Percentiles rank a stretch among this genome's conserved stretches.
phyloP scores from a whole-genome alignment of 2,888 invertebrate species.

The Philopedon plagiatum region DNA sequence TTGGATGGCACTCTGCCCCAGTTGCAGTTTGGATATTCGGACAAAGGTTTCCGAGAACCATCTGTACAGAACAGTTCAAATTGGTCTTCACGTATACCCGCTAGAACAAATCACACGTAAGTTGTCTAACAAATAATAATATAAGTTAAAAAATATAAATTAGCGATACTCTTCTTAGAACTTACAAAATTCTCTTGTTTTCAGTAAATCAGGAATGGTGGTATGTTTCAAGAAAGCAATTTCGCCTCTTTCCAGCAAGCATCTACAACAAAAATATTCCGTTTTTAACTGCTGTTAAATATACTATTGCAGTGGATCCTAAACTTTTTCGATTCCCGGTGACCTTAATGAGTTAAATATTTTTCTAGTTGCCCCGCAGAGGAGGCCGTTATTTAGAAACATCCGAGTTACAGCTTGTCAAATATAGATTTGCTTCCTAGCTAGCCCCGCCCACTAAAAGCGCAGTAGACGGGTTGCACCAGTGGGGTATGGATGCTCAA shows the following conservation, averaged over 20 bases:
- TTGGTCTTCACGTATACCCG: constrained; percentile 76
- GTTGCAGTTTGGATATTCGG: constrained; percentile 82
- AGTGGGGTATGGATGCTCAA: no score
- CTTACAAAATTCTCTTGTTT: constrained; percentile 73
- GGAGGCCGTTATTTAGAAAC: no score
- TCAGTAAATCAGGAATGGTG: constrained; percentile 81
- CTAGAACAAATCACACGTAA: constrained; percentile 71
- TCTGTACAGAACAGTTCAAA: constrained; percentile 89
- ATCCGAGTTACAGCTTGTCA: no score
- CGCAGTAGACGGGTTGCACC: no score
- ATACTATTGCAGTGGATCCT: no score
- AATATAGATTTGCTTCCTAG: no score
- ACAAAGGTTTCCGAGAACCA: constrained; percentile 78
- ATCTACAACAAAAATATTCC: constrained; percentile 66
- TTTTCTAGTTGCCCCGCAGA: no score
- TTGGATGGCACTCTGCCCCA: constrained; percentile 91
- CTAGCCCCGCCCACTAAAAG: no score
- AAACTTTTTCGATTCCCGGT: no score
- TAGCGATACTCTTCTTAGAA: neutral
- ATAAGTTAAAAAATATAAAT: neutral
- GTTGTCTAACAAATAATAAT: constrained; percentile 19
- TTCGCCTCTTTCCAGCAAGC: constrained; percentile 87
- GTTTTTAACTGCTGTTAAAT: no score
- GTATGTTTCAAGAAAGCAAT: constrained; percentile 92
- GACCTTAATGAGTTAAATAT: no score